A percentile compares a stretch with the other conserved stretches of the same genome.
Conservation (phyloP, 2,888 invertebrate genomes). For the Camponotus fellah region DNA sequence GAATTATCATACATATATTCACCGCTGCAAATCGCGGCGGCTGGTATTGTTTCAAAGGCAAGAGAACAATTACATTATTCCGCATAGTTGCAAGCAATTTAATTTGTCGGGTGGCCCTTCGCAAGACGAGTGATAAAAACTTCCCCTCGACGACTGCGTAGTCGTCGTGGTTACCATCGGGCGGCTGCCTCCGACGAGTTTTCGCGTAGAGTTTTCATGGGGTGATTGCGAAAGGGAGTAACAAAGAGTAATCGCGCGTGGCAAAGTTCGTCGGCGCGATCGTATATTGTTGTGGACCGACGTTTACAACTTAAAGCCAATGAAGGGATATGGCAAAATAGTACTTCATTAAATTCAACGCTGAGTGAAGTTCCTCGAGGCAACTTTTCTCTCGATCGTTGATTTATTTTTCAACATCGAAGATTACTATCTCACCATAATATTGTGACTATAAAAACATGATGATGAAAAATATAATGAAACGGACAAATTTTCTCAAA, state of each 20-base stretch:
- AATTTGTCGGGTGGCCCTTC: constrained; percentile 51
- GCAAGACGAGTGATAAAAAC: constrained; percentile 62
- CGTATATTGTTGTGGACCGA: constrained; percentile 1
- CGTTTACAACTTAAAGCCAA: constrained; percentile 5
- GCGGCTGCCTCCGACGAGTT: constrained; percentile 20
- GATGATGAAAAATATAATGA: not conserved
- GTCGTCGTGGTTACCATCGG: not conserved
- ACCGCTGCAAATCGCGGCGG: not conserved
- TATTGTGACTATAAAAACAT: not conserved
- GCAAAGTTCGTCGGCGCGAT: constrained; percentile 27
- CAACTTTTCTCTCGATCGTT: not conserved
- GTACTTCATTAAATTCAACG: constrained; percentile 21
- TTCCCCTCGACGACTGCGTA: constrained; percentile 14
- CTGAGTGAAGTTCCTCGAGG: not conserved
- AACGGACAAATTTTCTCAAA: not conserved
- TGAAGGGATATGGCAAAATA: not conserved
- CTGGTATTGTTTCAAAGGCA: constrained; percentile 24
- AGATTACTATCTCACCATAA: not conserved
- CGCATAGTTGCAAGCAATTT: constrained; percentile 55
- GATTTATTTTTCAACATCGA: not conserved
- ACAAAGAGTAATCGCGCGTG: constrained; percentile 46
- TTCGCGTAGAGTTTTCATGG: constrained; percentile 22
- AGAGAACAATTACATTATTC: constrained; percentile 58
- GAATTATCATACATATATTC: not conserved
- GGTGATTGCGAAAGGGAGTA: constrained; percentile 6